Evolutionary conservation across 2,113 vertebrate genomes (phyloP), one percentile per base, ranked within the genome.

Genomic region (Cryptotis parvus): DNA sequence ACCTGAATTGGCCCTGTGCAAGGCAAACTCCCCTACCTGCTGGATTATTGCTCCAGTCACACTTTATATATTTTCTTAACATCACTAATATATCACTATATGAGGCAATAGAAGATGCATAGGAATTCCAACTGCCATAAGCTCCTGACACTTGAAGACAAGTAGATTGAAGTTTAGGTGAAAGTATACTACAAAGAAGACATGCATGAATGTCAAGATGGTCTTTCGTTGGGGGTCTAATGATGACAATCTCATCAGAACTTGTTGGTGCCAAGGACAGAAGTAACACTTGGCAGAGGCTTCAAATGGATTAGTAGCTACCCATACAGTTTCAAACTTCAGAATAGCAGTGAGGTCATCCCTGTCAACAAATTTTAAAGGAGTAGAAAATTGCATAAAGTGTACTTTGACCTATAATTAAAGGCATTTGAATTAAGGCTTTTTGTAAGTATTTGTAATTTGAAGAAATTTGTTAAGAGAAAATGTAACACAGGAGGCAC

Each of bases 331-430:
- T 96, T 97, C 95, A 80, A 96, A 77, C 92, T 96, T 91, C 70
- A 96, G 85, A 95, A 95, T 79, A 94, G 26, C 84, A 92, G 41
- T 96, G 97, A 98, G 79, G 63, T 97, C 94, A 97, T 94, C 93
- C 91, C 45, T 72, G 92, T 93, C 96, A 94, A 41, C 77, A 96
- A 93, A 84, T 94, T 94, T 75, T 95, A 95, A 95, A 95, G 89
- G 6, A 87, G 72, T 87, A 96, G 95, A 96, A n/a, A 96, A 97
- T 95, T 87, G 80, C 45, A 49, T 49, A 96, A 95, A 94, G 93
- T 93, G 49, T n/a, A 80, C 95, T 96, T 95, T 49, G 84, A 94
- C 33, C 83, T 78, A 55, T 58, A 95, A 94, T 95, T 97, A 84
- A 86, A 95, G 84, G 26, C 43, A 86, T 84, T 95, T 94, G 79